Evolutionary conservation across 2,797 vertebrate species (phyloP), one percentile per base, ranked within the genome.

Genomic region (Thaleichthys pacificus): DNA sequence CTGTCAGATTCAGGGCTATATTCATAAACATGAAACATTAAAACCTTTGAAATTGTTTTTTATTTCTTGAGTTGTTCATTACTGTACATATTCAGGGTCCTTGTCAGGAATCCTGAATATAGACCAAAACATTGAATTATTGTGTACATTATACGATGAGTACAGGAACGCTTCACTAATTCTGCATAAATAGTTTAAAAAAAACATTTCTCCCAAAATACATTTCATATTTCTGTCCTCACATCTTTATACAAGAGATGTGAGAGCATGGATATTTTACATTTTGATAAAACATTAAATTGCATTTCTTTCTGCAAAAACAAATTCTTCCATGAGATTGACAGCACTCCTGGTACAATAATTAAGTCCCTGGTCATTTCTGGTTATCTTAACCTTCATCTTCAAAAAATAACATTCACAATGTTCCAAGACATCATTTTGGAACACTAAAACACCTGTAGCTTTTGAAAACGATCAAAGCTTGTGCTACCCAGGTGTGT

Each of bases 171-270:
- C 32, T 64, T 26, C n/a, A 51, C 51, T 74, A 67, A 67, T 8
- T 54, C 24, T 67, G 65, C 24, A 17, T 74, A 73, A 72, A 67
- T 30, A 22, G 6, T 66, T 68, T 68, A 63, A 77, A 47, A 22
- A 79, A 83, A 70, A 28, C 74, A 69, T 42, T 42, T 68, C 74
- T 80, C 82, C 82, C 82, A 87, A 87, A 89, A 87, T 81, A 84
- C 81, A 86, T 87, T 79, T 71, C 56, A 71, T 70, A 57, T n/a
- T 49, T 67, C 49, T 63, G 35, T 28, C 56, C 38, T 70, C 61
- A 32, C n/a, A 26, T 60, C 30, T 35, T 66, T 28, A 51, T 65
- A 26, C 30, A 17, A 65, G 0, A 75, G 70, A 67, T 21, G 15
- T 66, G 56, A 73, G 30, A 38, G 67, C 28, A 71, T 69, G 70